These are phyloP conservation scores for Parauchenoglanis punctatus DNA, from an alignment of 2,797 vertebrate genomes.

Conservation along the genomic window DNA sequence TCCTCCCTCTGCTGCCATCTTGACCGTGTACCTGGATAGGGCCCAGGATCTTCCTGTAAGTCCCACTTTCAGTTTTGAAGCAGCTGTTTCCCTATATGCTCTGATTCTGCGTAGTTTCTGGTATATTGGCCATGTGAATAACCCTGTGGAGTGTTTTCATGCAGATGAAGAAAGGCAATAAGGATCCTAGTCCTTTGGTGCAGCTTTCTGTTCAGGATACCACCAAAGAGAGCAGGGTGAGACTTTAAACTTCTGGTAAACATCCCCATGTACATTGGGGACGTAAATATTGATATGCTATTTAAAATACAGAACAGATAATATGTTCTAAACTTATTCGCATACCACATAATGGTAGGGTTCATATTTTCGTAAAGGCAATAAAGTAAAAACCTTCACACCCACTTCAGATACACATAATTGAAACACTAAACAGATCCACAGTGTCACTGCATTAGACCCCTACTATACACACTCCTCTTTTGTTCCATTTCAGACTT, in stretches of 20 bases:
- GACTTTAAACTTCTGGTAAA: background rate
- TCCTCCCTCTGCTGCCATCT: slow-evolving; percentile 86
- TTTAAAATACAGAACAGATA: background rate
- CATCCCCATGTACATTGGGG: background rate
- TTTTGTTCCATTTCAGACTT: slow-evolving; percentile 69
- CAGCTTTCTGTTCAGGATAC: slow-evolving; percentile 87
- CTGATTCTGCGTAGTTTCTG: background rate
- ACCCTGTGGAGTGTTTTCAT: slow-evolving; percentile 41
- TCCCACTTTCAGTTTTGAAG: slow-evolving; percentile 29
- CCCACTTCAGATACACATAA: background rate
- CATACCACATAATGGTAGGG: background rate
- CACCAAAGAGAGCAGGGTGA: slow-evolving; percentile 88
- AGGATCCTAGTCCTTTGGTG: slow-evolving; percentile 87
- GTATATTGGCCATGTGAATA: background rate
- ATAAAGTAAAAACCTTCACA: background rate
- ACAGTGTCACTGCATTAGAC: background rate
- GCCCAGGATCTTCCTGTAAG: slow-evolving; percentile 88
- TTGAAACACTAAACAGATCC: background rate
- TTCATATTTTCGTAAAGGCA: background rate
- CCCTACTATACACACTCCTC: background rate
- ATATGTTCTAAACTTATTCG: background rate
- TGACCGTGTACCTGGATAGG: slow-evolving; percentile 88
- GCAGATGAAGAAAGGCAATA: slow-evolving; percentile 88
- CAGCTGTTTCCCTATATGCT: background rate
- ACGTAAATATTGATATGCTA: background rate